These are phyloP conservation scores for Eumacrocentrus americanus DNA, from an alignment of 2,888 invertebrate species.

Conservation along the genomic window DNA sequence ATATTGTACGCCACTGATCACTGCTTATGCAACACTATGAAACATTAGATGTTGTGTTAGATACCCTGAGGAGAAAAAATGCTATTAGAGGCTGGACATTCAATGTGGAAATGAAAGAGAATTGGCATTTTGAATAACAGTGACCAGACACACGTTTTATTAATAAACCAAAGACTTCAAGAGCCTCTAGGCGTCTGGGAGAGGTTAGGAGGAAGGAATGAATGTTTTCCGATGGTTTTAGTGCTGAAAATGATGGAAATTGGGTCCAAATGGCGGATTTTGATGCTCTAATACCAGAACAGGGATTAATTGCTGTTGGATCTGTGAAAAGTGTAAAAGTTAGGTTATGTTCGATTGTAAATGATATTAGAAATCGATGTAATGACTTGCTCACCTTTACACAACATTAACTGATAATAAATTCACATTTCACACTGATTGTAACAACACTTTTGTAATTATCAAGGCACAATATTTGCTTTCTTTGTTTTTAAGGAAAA, in stretches of 20 bases:
- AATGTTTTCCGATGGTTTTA: too few relatives aligned
- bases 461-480: background rate
- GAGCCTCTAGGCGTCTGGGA: background rate
- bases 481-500: background rate
- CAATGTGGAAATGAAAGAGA: background rate
- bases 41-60: background rate
- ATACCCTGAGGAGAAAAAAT: background rate
- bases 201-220: too few relatives aligned
- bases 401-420: background rate
- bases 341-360: background rate
- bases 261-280: too few relatives aligned
- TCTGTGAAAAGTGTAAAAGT: background rate
- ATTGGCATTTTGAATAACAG: background rate
- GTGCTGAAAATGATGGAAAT: too few relatives aligned
- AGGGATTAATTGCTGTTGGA: too few relatives aligned
- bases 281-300: too few relatives aligned
- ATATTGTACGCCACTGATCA: conserved; percentile 12
- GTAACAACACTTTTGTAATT: background rate
- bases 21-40: conserved; percentile 13
- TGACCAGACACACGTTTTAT: background rate
- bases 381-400: background rate
- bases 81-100: background rate
- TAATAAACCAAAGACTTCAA: background rate
- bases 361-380: background rate
- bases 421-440: background rate